Conservation (phyloP, 1,140 invertebrate species). For the Cyclargus thomasi region DNA sequence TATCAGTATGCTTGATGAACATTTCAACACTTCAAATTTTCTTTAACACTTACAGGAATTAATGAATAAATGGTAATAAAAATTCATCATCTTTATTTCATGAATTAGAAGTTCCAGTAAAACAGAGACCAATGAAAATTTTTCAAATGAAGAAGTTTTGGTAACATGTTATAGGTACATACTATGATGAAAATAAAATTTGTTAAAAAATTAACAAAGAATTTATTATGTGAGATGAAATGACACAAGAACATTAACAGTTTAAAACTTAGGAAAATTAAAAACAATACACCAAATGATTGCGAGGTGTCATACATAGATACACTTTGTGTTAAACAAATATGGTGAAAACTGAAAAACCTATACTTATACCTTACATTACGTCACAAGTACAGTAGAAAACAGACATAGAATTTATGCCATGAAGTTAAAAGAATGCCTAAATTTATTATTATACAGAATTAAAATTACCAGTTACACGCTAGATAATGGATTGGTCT, state of each 20-base stretch:
- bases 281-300: constrained; percentile 34
- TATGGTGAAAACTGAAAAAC: constrained; percentile 28
- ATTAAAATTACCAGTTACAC: constrained; percentile 43
- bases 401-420: constrained; percentile 49
- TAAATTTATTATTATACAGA: constrained; percentile 54
- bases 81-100: constrained; percentile 68
- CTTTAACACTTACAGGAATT: constrained; percentile 8
- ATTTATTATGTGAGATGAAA: constrained; percentile 14
- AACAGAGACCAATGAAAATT: constrained; percentile 51
- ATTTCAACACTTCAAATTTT: no score
- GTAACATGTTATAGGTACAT: constrained; percentile 46
- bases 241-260: constrained; percentile 15
- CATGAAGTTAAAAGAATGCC: constrained; percentile 54
- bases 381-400: constrained; percentile 52
- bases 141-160: constrained; percentile 45
- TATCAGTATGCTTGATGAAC: no score
- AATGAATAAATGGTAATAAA: constrained; percentile 34
- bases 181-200: constrained; percentile 26
- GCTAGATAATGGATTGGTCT: constrained; percentile 22
- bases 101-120: constrained; percentile 62
- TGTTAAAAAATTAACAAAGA: constrained; percentile 26
- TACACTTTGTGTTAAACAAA: constrained; percentile 23
- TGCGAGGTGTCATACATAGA: constrained; percentile 36
- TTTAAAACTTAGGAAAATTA: constrained; percentile 10
- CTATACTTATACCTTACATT: constrained; percentile 36